Conservation (phyloP, 92 coral and sea anemone species). For the Chrysogorgia sp. region DNA sequence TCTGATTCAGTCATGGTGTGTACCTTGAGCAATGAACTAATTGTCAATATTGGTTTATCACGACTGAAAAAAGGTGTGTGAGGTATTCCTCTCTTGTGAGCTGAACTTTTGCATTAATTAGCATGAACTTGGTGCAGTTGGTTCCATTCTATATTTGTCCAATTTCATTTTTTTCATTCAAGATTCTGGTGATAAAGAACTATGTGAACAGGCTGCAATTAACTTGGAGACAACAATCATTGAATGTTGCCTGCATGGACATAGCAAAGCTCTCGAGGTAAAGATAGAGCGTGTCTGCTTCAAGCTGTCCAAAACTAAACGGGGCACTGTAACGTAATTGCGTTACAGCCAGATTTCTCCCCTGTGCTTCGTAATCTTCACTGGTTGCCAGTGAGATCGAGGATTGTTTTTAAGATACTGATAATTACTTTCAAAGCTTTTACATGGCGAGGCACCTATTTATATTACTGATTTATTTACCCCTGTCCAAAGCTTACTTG, state of each 20-base stretch:
- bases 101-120: conserved; percentile 9
- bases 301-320: too few relatives aligned
- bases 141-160: background rate
- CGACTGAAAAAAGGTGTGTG: conserved; percentile 76
- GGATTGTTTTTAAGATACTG: too few relatives aligned
- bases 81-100: too few relatives aligned
- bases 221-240: conserved; percentile 78
- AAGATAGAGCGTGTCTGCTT: too few relatives aligned
- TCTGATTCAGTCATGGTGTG: conserved; percentile 74
- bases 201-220: conserved; percentile 78
- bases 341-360: too few relatives aligned
- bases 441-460: too few relatives aligned
- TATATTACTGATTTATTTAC: too few relatives aligned
- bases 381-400: too few relatives aligned
- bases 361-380: too few relatives aligned
- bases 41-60: conserved; percentile 75
- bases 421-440: too few relatives aligned
- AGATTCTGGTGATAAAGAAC: conserved; percentile 58
- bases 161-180: background rate
- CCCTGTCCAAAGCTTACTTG: too few relatives aligned
- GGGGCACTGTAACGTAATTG: too few relatives aligned
- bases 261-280: conserved; percentile 82
- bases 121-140: background rate
- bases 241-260: conserved; percentile 75
- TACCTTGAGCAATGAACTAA: conserved; percentile 76